Base-by-base conservation (phyloP, 2,797 vertebrate genomes). In the Paramormyrops hopkinsi region DNA sequence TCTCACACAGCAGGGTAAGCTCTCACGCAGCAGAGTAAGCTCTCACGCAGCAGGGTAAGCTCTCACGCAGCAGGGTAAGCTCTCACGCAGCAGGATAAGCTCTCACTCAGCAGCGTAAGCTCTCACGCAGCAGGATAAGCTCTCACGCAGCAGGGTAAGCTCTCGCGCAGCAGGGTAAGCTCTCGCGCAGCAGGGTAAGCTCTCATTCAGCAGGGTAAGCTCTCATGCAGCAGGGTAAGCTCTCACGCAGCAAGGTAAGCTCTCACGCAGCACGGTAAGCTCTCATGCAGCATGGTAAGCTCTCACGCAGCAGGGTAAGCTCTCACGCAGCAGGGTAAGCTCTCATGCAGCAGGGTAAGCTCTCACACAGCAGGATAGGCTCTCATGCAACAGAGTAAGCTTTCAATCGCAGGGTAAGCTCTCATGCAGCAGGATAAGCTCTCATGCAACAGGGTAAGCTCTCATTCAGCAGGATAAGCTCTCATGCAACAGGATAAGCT, bases 381-480 rank as follows among this genome's bases (percentile, higher is more conserved):
- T 7, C 19, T 59, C 54, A 22, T 0, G 1, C 54, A n/a, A 2
- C 19, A n/a, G 1, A n/a, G 6, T 59, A 7, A 8, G 6, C 56
- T 9, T 1, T 62, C 56, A 62, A n/a, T n/a, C n/a, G 6, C 19
- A n/a, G 1, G 54, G 6, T 59, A 7, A 8, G 6, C 56, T 9
- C 5, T 62, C 56, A 62, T 0, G 6, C 56, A 22, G n/a, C n/a
- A 25, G 56, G 5, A 7, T 9, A 22, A 25, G n/a, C 22, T 3
- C 7, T 62, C 59, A 62, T 0, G 0, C 59, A 2, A 0, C 59
- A 96, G 95, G 95, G 94, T 98, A 22, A 95, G 69, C 17, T 41
- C 2, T 48, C 29, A 65, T 1, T 0, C 17, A 69, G 29, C 62
- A 33, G 25, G 11, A 11, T 33, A 33, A 33, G 9, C 62, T 33